Conservation (phyloP, 35 echinoderm and acorn worm genomes). For the Lytechinus variegatus region DNA sequence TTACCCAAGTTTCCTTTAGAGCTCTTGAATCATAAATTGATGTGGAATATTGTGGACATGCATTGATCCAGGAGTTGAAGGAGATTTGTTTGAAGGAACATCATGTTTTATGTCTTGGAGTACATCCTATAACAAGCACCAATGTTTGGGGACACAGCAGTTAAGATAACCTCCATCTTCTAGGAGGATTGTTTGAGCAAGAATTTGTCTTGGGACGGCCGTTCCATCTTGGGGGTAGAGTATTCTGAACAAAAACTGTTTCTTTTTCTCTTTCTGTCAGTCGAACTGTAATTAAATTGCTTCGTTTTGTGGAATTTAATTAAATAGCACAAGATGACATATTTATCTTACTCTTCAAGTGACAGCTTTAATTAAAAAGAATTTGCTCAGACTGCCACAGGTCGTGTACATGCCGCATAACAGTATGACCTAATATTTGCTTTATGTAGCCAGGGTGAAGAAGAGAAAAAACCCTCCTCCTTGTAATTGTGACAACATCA, state of each 20-base stretch:
- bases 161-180: not conserved
- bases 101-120: not conserved
- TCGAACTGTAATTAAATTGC: constrained; percentile 48
- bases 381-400: constrained; percentile 19
- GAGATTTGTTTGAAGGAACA: not conserved
- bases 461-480: not conserved
- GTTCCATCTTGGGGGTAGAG: not conserved
- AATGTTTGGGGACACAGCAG: constrained; percentile 9
- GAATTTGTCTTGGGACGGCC: constrained; percentile 7
- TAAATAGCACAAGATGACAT: constrained; percentile 50
- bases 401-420: constrained; percentile 37
- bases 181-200: not conserved
- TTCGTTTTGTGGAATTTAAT: constrained; percentile 53
- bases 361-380: constrained; percentile 58
- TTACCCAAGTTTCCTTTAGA: not conserved
- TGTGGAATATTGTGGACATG: not conserved
- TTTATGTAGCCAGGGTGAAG: constrained; percentile 33
- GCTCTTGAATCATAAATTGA: not conserved
- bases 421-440: constrained; percentile 56
- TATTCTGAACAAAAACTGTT: constrained; percentile 3
- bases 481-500: constrained; percentile 50
- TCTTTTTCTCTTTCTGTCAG: constrained; percentile 53
- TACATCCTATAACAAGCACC: not conserved
- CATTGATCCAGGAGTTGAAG: not conserved
- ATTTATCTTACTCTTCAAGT: constrained; percentile 50